Base-by-base conservation (phyloP, 2,888 invertebrate species). In the Endomychus coccineus region DNA sequence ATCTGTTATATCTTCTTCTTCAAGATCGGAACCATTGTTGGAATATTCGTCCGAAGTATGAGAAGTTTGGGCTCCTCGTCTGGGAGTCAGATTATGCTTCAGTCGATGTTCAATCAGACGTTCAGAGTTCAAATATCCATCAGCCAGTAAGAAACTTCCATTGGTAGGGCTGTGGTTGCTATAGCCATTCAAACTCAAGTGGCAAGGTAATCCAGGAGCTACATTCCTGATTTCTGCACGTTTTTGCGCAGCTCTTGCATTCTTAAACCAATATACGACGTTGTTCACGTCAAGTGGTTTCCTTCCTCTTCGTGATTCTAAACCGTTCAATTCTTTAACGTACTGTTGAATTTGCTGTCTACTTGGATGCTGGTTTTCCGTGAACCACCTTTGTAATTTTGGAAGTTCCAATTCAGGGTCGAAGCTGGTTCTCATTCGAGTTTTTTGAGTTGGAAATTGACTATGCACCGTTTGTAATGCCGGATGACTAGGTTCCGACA, bases 221-320 rank as follows among this genome's bases (percentile, higher is more conserved):
- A 75, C 71, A 59, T 76, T 71, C 45, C 85, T 71, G 55, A 83
- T 71, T 68, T 91, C 90, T 2, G 91, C 91, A 24, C 95, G 74
- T 58, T 95, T 91, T 61, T 91, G 89, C 1, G 94, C 94, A 1
- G 96, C 96, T 33, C 97, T 75, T 0, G 96, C 95, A 61, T 96
- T 96, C 64, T 96, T 95, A 68, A 98, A 98, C 91, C 91, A 91
- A 58, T 91, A 91, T 10, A 94, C 92, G 10, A 95, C 92, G 60
- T 95, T 95, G 59, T 92, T 92, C 3, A 95, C 84, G 65, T 96
- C 95, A 34, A 96, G 70, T 0, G 94, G 94, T 58, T 95, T 92
- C 29, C 95, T 74, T 1, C 94, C 95, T 34, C 89, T 76, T 24
- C 96, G 76, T 32, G 94, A 95, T 58, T 94, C 92, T 45, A 95